phyloP scores from a whole-genome alignment of 2,797 vertebrate species.

The Thamnophis elegans region DNA sequence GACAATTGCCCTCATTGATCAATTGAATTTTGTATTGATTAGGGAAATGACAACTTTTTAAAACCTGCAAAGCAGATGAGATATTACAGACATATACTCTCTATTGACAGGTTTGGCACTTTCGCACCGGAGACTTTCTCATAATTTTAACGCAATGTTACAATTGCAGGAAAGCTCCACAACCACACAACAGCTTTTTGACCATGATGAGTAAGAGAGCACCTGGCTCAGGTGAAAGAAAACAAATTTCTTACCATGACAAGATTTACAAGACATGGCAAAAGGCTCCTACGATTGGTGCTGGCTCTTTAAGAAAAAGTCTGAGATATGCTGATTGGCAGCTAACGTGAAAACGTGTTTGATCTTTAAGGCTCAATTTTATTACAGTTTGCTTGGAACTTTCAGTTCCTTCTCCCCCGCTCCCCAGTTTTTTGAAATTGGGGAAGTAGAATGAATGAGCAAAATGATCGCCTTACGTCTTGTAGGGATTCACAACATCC shows the following conservation, averaged over 20 bases:
- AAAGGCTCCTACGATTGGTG: neutral
- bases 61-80: conserved; percentile 26
- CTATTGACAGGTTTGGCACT: conserved; percentile 22
- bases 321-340: neutral
- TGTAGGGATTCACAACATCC: neutral
- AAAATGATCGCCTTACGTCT: neutral
- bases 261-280: neutral
- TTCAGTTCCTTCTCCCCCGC: neutral
- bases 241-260: neutral
- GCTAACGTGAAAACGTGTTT: neutral
- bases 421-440: too few species aligned
- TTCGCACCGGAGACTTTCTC: conserved; percentile 28
- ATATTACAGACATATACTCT: conserved; percentile 21
- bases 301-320: conserved; percentile 6
- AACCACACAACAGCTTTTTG: conserved; percentile 4
- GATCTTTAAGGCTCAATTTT: neutral
- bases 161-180: conserved; percentile 31
- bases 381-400: neutral
- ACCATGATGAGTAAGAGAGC: neutral
- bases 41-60: conserved; percentile 24
- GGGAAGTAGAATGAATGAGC: neutral
- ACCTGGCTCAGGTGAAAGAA: neutral
- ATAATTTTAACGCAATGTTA: conserved; percentile 34
- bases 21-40: conserved; percentile 26
- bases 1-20: neutral